These are phyloP conservation scores for Pollimyrus isidori DNA, from an alignment of 2,113 vertebrate species.

Conservation along the genomic window DNA sequence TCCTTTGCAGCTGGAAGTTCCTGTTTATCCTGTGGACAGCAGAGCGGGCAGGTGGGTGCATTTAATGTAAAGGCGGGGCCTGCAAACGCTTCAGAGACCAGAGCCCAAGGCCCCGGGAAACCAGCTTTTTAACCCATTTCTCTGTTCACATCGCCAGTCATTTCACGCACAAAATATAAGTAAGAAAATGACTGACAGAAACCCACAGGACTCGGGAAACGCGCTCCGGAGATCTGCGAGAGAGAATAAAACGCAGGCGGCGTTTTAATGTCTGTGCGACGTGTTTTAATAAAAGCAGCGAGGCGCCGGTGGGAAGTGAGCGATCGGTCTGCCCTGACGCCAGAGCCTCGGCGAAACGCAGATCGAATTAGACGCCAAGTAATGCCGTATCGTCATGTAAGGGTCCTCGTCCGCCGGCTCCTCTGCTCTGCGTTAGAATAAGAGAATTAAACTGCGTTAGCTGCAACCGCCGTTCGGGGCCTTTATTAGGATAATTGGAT, in stretches of 20 bases:
- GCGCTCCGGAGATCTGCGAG: neutral
- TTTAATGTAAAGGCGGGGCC: neutral
- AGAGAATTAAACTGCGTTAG: neutral
- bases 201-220: neutral
- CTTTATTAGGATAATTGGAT: slow-evolving; percentile 49
- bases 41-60: neutral
- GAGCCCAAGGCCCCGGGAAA: neutral
- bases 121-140: neutral
- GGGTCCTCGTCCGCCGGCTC: neutral
- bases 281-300: neutral
- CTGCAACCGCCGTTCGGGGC: slow-evolving; percentile 25
- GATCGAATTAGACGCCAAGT: neutral
- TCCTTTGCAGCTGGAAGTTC: neutral
- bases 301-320: neutral
- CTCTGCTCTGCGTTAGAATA: slow-evolving; percentile 14
- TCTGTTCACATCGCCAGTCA: neutral
- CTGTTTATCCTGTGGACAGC: neutral
- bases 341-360: neutral
- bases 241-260: neutral
- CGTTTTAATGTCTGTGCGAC: neutral
- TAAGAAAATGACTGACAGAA: neutral
- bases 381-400: neutral
- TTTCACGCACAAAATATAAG: neutral
- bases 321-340: neutral
- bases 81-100: neutral